Base-by-base conservation (phyloP, 2,797 vertebrate species). In the Eutrigla gurnardus region DNA sequence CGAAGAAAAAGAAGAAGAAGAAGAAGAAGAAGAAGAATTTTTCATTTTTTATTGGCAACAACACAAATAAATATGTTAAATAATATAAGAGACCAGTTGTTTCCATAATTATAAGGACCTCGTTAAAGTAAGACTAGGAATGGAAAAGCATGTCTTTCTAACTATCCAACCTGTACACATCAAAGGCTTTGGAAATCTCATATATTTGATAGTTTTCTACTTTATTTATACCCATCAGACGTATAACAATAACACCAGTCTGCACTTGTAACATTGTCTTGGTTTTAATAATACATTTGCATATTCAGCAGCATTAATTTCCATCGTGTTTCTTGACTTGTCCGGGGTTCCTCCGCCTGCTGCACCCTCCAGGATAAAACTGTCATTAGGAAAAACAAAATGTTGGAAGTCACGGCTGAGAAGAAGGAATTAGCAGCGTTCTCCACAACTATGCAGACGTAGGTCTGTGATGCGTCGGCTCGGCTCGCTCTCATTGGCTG, bases 191-290 rank as follows among this genome's bases (percentile, higher is more conserved):
- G 73, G 66, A 85, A 82, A 77, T 46, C n/a, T 68, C 57, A 37
- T 78, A 78, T 25, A 25, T 92, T 90, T 92, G 91, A 70, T 93
- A 82, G 75, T 60, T 63, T 77, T 36, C 43, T 81, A 62, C 77
- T 88, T 86, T 82, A 83, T 92, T 88, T 92, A 73, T 87, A 86
- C 53, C 68, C 47, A 65, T 45, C 66, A 49, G 11, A 75, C 25
- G 40, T 77, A 46, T 45, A 50, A 65, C 14, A 52, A 76, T 64
- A 73, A 60, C 46, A 79, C 25, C 54, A 50, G 50, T 81, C 70
- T 79, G 39, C 74, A 81, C 73, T 88, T 86, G 65, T 80, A 78
- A 75, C 82, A 6, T 14, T 72, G 42, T 74, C 17, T 77, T 62
- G 25, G 25, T 25, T 32, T 77, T 63, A 25, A 25, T 25, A 25